phyloP scores from a whole-genome alignment of 2,113 vertebrate species.

The Mus spicilegus region DNA sequence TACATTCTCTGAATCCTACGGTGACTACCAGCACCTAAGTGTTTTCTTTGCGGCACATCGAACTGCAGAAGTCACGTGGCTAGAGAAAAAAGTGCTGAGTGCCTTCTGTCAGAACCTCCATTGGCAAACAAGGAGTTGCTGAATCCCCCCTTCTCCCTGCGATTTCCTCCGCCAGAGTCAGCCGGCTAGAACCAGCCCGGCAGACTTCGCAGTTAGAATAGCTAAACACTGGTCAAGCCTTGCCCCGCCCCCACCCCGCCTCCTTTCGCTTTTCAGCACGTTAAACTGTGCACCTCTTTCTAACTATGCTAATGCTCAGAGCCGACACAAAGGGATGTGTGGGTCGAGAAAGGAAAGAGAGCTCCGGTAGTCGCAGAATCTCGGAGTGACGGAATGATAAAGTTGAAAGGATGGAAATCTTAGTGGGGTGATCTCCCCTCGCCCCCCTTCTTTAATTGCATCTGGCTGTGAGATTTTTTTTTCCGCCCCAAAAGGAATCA shows the following conservation, averaged over 20 bases:
- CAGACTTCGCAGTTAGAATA: slow-evolving; percentile 39
- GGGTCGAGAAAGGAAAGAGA: neutral
- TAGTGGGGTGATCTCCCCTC: no score
- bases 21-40: neutral
- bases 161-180: slow-evolving; percentile 58
- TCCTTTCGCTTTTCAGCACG: slow-evolving; percentile 16
- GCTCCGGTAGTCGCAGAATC: neutral
- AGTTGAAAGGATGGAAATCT: neutral
- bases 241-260: slow-evolving; percentile 63
- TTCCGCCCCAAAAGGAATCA: neutral
- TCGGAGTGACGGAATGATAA: neutral
- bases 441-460: neutral
- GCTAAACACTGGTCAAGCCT: slow-evolving; percentile 59
- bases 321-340: slow-evolving; percentile 55
- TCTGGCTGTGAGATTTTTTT: neutral
- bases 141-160: slow-evolving; percentile 6
- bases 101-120: neutral
- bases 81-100: slow-evolving; percentile 7
- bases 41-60: neutral
- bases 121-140: slow-evolving; percentile 28
- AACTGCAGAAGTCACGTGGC: slow-evolving; percentile 26
- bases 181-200: slow-evolving; percentile 69
- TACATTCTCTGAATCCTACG: neutral
- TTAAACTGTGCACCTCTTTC: neutral
- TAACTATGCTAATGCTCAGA: neutral